Percentiles rank a stretch among this genome's conserved stretches.
Evolutionary conservation across 1,140 invertebrate species (phyloP).

Genomic region (Glossosoma conforme): DNA sequence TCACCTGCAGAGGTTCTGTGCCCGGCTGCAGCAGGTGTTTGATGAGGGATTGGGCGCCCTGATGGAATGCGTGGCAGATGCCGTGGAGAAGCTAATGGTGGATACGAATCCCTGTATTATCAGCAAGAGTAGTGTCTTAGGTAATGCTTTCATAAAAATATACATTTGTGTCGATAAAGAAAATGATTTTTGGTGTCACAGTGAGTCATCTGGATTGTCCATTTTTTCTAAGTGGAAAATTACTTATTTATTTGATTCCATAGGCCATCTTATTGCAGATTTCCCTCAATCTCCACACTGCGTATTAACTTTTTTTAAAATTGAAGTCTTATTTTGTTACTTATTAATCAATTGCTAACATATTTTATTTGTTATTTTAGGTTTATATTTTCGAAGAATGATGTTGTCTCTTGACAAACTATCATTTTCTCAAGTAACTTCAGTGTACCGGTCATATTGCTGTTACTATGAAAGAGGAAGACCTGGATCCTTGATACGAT

Average conservation of each 20-base stretch:
- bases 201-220: too few species aligned
- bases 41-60: slow-evolving; percentile 47
- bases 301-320: too few species aligned
- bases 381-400: slow-evolving; percentile 72
- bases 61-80: slow-evolving; percentile 45
- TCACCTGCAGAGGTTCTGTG: slow-evolving; percentile 48
- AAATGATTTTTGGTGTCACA: neutral
- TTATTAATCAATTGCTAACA: too few species aligned
- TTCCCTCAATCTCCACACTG: too few species aligned
- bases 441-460: slow-evolving; percentile 62
- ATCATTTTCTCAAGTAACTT: slow-evolving; percentile 72
- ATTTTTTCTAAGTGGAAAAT: too few species aligned
- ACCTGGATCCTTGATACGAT: slow-evolving; percentile 45
- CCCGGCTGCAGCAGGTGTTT: slow-evolving; percentile 46
- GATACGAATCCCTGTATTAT: slow-evolving; percentile 38
- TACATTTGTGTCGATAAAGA: slow-evolving; percentile 1
- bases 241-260: too few species aligned
- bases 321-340: neutral
- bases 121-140: slow-evolving; percentile 46
- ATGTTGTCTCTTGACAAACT: slow-evolving; percentile 76
- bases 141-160: slow-evolving; percentile 34
- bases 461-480: slow-evolving; percentile 56
- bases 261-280: too few species aligned
- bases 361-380: slow-evolving; percentile 35
- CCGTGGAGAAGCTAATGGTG: slow-evolving; percentile 46